These are phyloP conservation scores for Gryllus bimaculatus DNA, from an alignment of 1,140 invertebrate species.

Conservation along the genomic window DNA sequence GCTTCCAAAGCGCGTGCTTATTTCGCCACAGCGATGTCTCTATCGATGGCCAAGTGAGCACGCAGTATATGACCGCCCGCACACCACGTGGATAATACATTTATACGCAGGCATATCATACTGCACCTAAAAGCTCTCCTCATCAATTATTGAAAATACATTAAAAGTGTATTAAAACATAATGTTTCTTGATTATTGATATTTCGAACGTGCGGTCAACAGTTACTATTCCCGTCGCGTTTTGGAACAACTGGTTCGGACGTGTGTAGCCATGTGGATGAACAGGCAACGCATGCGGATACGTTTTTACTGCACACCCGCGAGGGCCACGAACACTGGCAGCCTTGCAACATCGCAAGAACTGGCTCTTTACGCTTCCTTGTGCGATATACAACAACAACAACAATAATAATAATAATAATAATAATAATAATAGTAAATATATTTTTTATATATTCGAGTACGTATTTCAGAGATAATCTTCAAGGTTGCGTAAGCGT, in stretches of 20 bases:
- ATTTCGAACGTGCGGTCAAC: not conserved
- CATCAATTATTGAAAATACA: slow-evolving; percentile 2
- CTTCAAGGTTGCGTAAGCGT: no score
- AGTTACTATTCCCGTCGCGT: not conserved
- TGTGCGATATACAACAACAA: no score
- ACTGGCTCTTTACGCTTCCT: no score
- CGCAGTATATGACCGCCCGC: not conserved
- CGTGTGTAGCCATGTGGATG: not conserved
- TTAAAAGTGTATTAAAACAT: not conserved
- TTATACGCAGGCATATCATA: not conserved
- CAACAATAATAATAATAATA: no score
- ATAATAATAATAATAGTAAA: no score
- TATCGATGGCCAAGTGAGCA: no score
- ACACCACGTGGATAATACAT: not conserved
- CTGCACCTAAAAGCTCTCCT: not conserved
- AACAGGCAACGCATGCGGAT: not conserved
- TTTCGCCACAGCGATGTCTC: no score
- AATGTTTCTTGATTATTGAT: not conserved
- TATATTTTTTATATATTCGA: no score
- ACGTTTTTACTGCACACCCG: not conserved
- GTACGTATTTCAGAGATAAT: no score
- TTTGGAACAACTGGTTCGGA: no score
- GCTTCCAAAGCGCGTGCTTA: no score
- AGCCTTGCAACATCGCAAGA: no score
- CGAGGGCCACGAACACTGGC: not conserved